Base-by-base conservation (phyloP, 2,888 invertebrate genomes). In the Agrenia bidenticulata region DNA sequence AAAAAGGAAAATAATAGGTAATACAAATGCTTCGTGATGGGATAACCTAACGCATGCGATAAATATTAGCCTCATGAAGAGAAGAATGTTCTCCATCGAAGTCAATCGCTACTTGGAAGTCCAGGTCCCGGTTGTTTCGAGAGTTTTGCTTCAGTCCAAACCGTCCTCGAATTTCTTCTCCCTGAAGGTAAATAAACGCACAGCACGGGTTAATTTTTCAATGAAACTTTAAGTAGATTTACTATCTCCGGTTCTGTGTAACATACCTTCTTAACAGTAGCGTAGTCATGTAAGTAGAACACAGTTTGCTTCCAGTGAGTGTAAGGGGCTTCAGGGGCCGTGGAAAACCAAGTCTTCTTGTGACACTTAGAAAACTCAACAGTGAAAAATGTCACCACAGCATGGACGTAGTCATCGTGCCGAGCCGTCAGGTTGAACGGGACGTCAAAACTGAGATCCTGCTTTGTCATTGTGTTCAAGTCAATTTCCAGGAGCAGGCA, bases 291-390 rank as follows among this genome's bases (percentile, higher is more conserved):
- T 77, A 98, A 89, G 81, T 99, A 99, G 83, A 99, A 99, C 58
- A 99, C 98, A 7, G 91, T 92, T 81, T 97, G 96, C 81, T 99
- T 99, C 99, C 99, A 99, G 81, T 99, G 99, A 23, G 99, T 99
- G 82, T 99, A 98, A 32, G 92, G 92, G 1, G 94, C 90, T 80
- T 98, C 98, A 0, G 99, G 99, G 0, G 94, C 94, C 64, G 99
- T 99, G 78, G 96, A 97, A 83, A 99, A 99, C 24, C 98, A 97
- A 73, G 94, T 92, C 63, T 94, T 86, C 83, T 97, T 99, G 85
- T 99, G 99, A 77, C 96, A 99, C 84, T 97, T 96, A 41, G 96
- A 94, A 84, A 99, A 99, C 83, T 99, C 98, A 76, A 99, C 95
- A 79, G 94, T 98, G 84, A 99, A 99, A 84, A 94, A 99, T 23